These are phyloP conservation scores for Drosophila ambigua DNA, from an alignment of 1,140 invertebrate genomes.

Conservation along the genomic window DNA sequence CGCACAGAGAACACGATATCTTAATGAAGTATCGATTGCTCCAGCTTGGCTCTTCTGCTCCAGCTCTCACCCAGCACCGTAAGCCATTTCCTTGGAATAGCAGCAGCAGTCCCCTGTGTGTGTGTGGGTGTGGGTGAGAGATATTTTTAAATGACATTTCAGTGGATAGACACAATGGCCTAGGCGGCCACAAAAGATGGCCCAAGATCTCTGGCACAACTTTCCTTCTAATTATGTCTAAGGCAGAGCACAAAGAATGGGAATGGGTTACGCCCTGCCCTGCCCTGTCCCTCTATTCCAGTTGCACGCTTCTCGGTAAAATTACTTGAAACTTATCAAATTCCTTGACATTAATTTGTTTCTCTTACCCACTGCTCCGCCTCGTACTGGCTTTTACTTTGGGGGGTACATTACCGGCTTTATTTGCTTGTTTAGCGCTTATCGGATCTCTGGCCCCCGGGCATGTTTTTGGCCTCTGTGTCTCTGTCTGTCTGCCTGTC, in stretches of 20 bases:
- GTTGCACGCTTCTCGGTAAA: constrained; percentile 13
- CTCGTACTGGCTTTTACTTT: background rate
- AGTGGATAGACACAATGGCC: constrained; percentile 52
- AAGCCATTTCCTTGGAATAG: too few species aligned
- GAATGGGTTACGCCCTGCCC: too few species aligned
- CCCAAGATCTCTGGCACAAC: constrained; percentile 22
- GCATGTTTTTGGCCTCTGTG: constrained; percentile 15
- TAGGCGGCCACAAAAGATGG: constrained; percentile 19
- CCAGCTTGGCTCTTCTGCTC: constrained; percentile 6
- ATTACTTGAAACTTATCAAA: constrained; percentile 42
- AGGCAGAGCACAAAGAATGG: constrained; percentile 8
- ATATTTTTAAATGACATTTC: constrained; percentile 78
- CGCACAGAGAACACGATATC: constrained; percentile 79
- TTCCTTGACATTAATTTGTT: constrained; percentile 9
- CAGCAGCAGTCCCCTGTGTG: background rate
- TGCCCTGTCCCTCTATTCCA: background rate
- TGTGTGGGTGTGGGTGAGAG: constrained; percentile 30
- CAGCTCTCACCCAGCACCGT: too few species aligned
- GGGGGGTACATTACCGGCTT: constrained; percentile 46
- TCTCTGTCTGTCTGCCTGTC: constrained; percentile 36
- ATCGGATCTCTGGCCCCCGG: constrained; percentile 60
- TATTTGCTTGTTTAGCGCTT: constrained; percentile 73
- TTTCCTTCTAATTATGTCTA: constrained; percentile 45
- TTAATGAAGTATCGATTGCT: constrained; percentile 83
- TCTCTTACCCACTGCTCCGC: background rate